These are phyloP conservation scores for Liodrosophila aerea DNA, from an alignment of 2,888 invertebrate species.

Conservation along the genomic window DNA sequence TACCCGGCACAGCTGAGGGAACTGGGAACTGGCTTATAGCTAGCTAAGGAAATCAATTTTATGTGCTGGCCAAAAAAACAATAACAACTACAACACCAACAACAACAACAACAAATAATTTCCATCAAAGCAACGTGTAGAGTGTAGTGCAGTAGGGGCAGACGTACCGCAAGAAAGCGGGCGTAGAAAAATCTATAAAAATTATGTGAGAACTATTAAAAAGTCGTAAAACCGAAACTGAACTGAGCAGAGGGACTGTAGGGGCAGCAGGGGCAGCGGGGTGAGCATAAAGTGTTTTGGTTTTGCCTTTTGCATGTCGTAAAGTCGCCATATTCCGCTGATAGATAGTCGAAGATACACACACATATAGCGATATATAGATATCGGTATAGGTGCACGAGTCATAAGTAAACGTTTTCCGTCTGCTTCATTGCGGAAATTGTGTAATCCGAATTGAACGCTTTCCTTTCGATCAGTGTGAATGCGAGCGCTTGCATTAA, in stretches of 20 bases:
- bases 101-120: conserved; percentile 61
- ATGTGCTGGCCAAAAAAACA: conserved; percentile 68
- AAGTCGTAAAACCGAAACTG: conserved; percentile 77
- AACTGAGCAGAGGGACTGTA: conserved; percentile 30
- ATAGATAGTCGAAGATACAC: conserved; percentile 24
- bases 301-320: conserved; percentile 70
- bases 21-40: neutral
- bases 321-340: conserved; percentile 62
- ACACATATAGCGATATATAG: conserved; percentile 23
- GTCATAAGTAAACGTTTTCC: neutral
- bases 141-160: conserved; percentile 20
- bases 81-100: conserved; percentile 32
- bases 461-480: conserved; percentile 28
- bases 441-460: conserved; percentile 50
- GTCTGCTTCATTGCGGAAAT: conserved; percentile 43
- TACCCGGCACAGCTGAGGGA: no score
- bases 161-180: conserved; percentile 54
- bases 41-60: conserved; percentile 75
- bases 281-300: conserved; percentile 59
- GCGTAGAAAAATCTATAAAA: conserved; percentile 69
- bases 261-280: conserved; percentile 1
- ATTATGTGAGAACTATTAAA: conserved; percentile 81
- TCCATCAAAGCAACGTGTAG: conserved; percentile 49
- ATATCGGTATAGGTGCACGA: conserved; percentile 23
- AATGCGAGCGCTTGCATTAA: conserved; percentile 50